These are phyloP conservation scores for Cyclophora albipunctata DNA, from an alignment of 2,888 invertebrate species.

Conservation along the genomic window DNA sequence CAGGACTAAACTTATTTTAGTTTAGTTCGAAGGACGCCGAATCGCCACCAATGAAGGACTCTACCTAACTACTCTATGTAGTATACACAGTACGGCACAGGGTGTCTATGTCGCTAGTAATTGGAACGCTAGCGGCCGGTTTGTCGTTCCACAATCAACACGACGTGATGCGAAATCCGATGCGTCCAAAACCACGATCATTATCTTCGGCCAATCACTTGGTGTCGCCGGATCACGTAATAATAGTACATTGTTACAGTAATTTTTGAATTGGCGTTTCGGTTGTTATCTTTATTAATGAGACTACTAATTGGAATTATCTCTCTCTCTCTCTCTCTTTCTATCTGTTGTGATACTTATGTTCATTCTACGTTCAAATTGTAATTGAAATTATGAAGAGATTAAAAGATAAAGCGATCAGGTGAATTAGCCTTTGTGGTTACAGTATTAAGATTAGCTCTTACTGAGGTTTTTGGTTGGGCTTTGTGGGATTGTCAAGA, in stretches of 20 bases:
- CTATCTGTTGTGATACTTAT: too few relatives aligned
- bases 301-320: background rate
- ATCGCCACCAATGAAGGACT: too few relatives aligned
- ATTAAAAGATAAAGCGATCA: too few relatives aligned
- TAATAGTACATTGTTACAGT: constrained; percentile 4
- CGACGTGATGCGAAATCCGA: constrained; percentile 72
- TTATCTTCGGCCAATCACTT: constrained; percentile 47
- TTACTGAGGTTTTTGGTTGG: too few relatives aligned
- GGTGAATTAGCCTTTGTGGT: too few relatives aligned
- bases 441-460: too few relatives aligned
- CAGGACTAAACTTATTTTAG: too few relatives aligned
- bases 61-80: background rate
- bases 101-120: constrained; percentile 64
- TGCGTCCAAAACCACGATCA: constrained; percentile 56
- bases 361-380: too few relatives aligned
- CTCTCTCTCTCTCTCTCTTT: too few relatives aligned
- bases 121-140: constrained; percentile 62
- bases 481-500: too few relatives aligned
- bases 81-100: constrained; percentile 27
- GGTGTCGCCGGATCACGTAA: constrained; percentile 9
- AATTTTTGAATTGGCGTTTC: background rate
- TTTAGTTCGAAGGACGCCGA: too few relatives aligned
- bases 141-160: constrained; percentile 70
- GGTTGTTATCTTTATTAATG: background rate
- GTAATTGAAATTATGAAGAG: too few relatives aligned